These are phyloP conservation scores for Dasyprocta punctata DNA, from an alignment of 2,113 vertebrate species.

Conservation along the genomic window DNA sequence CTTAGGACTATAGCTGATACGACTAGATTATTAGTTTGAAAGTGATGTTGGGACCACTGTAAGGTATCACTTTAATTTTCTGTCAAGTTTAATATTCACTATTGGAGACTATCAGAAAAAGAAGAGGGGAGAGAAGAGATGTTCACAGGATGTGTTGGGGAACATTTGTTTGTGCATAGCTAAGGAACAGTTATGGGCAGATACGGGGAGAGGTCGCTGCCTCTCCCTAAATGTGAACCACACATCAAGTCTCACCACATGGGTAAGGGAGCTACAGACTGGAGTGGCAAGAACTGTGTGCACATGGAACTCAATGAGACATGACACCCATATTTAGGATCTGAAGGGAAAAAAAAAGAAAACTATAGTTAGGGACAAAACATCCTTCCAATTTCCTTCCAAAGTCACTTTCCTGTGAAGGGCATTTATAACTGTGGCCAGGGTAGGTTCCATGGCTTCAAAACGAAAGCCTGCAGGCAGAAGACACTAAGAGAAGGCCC, in stretches of 20 bases:
- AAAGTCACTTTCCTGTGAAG: background rate
- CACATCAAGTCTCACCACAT: background rate
- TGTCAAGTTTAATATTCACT: background rate
- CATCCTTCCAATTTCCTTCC: background rate
- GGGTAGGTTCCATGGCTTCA: rapidly evolving
- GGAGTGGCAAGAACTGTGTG: background rate
- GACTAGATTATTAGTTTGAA: background rate
- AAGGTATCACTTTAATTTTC: background rate
- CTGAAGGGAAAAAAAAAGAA: background rate
- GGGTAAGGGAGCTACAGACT: background rate
- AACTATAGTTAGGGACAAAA: background rate
- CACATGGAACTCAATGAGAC: background rate
- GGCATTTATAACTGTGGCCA: rapidly evolving
- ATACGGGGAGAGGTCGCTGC: background rate
- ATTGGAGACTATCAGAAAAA: background rate
- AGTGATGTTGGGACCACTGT: background rate
- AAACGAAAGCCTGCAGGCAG: background rate
- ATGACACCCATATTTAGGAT: background rate
- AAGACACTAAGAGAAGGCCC: background rate
- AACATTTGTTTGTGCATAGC: background rate
- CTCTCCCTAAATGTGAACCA: background rate
- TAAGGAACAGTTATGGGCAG: background rate
- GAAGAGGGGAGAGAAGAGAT: background rate
- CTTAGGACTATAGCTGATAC: background rate
- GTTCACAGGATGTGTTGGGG: rapidly evolving